Evolutionary conservation across 2,888 invertebrate genomes (phyloP).

Genomic region (Lepidocyrtoides sp.): DNA sequence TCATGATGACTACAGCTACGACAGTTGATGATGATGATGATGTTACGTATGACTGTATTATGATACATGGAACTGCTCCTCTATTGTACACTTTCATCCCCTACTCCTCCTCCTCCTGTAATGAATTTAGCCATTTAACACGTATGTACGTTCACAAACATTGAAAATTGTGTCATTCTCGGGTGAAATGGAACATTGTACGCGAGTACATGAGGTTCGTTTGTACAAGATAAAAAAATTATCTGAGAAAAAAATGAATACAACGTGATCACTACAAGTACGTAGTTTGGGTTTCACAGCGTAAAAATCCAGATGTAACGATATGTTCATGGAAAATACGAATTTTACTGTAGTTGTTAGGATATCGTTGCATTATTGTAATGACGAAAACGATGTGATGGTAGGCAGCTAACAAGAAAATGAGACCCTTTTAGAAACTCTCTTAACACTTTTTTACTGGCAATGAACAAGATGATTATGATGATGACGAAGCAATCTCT

Average conservation of each 20-base stretch:
- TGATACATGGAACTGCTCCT: constrained; percentile 39
- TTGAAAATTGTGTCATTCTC: constrained; percentile 72
- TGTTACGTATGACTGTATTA: constrained; percentile 62
- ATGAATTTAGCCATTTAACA: constrained; percentile 74
- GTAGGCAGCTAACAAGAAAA: constrained; percentile 70
- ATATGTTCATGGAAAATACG: constrained; percentile 14
- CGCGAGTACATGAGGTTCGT: neutral
- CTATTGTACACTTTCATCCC: constrained; percentile 32
- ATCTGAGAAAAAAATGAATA: neutral
- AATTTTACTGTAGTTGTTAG: too few relatives aligned
- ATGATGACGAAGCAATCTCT: constrained; percentile 10
- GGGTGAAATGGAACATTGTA: neutral
- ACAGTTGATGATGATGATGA: constrained; percentile 9
- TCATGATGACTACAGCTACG: neutral
- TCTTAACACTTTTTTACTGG: constrained; percentile 60
- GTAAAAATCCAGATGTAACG: constrained; percentile 60
- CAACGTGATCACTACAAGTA: neutral
- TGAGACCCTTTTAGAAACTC: constrained; percentile 67
- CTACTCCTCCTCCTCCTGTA: constrained; percentile 8
- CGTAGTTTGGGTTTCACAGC: neutral
- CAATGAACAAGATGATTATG: neutral
- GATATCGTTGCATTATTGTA: neutral
- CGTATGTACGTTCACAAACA: constrained; percentile 73
- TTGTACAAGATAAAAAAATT: neutral
- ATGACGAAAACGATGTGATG: constrained; percentile 32